Evolutionary conservation across 2,113 vertebrate genomes (phyloP), one percentile per base, ranked within the genome.

Genomic region (Meles meles): DNA sequence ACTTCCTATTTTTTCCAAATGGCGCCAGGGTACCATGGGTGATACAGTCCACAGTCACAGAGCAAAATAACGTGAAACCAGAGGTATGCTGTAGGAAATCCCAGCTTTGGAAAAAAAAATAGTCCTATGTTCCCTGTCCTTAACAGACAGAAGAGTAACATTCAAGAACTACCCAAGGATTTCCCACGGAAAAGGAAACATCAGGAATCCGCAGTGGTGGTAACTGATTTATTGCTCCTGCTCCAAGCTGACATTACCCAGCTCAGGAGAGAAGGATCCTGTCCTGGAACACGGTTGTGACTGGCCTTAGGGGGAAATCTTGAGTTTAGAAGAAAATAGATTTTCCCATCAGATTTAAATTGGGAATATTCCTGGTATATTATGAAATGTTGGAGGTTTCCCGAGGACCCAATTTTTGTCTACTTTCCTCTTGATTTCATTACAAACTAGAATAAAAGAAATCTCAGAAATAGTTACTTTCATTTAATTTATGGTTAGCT

Each of bases 401-500:
- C 83, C 27, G 37, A 87, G 77, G 72, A 76, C 47, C 59, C 10
- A 39, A 47, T 14, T 65, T 96, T 77, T 74, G 1, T 71, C 67
- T 95, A 2, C 17, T 80, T 90, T 90, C 8, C 12, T 92, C 25
- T 97, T 90, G 65, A 96, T 90, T 93, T 96, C 17, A 76, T 71
- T 76, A 90, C 88, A 80, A 89, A 71, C 27, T 69, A 87, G 42
- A 92, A 71, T 93, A 59, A 92, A 80, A 44, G 47, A 88, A 95
- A 47, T 39, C 69, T 90, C 63, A 76, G 59, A 71, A 88, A 44
- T 63, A 52, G 81, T 31, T 90, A 88, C 85, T 90, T 88, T 77
- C 29, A 90, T 77, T 94, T 93, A 88, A 96, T 90, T 95, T 93
- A 88, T 90, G 88, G 55, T 25, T 37, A 21, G 42, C 85, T 92